Evolutionary conservation across 2,888 invertebrate genomes (phyloP).

Genomic region (Acronicta psi): DNA sequence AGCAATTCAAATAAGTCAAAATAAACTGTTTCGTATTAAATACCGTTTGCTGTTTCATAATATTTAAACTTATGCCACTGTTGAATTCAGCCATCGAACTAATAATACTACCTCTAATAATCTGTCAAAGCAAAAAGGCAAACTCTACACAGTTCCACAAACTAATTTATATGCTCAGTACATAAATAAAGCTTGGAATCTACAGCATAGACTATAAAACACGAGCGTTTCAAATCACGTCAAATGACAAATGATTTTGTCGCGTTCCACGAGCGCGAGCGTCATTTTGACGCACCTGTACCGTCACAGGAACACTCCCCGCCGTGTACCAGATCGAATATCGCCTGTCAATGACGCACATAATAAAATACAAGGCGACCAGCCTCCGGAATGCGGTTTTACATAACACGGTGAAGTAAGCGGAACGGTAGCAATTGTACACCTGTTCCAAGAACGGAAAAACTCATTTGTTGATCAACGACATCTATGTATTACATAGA

Average conservation of each 20-base stretch:
- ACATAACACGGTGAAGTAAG: slow-evolving; percentile 45
- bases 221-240: slow-evolving; percentile 71
- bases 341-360: slow-evolving; percentile 59
- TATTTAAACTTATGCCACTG: no score
- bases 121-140: slow-evolving; percentile 14
- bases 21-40: no score
- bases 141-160: slow-evolving; percentile 31
- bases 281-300: slow-evolving; percentile 70
- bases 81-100: no score
- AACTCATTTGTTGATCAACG: slow-evolving; percentile 38
- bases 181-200: slow-evolving; percentile 46
- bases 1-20: no score
- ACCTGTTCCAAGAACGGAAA: slow-evolving; percentile 49
- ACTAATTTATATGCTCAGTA: slow-evolving; percentile 41
- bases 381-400: slow-evolving; percentile 52
- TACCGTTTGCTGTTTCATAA: no score
- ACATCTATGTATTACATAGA: slow-evolving; percentile 22
- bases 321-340: slow-evolving; percentile 71
- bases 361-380: slow-evolving; percentile 58
- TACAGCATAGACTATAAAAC: slow-evolving; percentile 53
- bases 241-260: slow-evolving; percentile 72
- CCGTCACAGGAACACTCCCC: slow-evolving; percentile 66
- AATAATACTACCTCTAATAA: not conserved
- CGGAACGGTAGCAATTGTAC: slow-evolving; percentile 47
- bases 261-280: slow-evolving; percentile 68